phyloP scores from a whole-genome alignment of 2,113 vertebrate genomes.

The Cinclus cinclus region DNA sequence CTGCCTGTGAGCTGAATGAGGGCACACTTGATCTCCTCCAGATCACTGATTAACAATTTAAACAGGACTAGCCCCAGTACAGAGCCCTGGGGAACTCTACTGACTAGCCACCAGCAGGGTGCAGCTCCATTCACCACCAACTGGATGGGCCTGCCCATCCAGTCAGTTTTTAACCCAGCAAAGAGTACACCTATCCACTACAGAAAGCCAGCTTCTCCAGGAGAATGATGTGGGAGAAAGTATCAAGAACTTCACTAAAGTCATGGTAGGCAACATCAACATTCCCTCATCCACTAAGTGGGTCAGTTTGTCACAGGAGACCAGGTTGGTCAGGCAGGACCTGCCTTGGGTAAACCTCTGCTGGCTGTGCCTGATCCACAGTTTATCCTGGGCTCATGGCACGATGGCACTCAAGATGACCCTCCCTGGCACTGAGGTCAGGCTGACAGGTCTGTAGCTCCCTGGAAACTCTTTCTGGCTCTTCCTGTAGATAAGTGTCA shows the following conservation, averaged over 20 bases:
- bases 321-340: background rate
- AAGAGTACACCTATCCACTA: background rate
- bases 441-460: background rate
- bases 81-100: background rate
- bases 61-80: background rate
- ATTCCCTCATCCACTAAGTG: background rate
- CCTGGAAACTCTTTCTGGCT: background rate
- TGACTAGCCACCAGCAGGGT: background rate
- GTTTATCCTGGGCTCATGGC: background rate
- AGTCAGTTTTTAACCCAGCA: background rate
- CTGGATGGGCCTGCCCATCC: background rate
- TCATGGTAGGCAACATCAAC: background rate
- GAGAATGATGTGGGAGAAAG: background rate
- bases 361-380: background rate
- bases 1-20: background rate
- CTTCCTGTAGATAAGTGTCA: background rate
- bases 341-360: background rate
- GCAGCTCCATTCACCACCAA: background rate
- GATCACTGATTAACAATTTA: background rate
- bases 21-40: background rate
- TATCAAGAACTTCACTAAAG: background rate
- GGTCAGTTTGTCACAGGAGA: background rate
- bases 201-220: background rate
- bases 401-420: background rate
- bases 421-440: background rate